A percentile compares a stretch with the other conserved stretches of the same genome.
These are phyloP conservation scores for Vesta saturnalis DNA, from an alignment of 2,888 invertebrate species.

Conservation along the genomic window DNA sequence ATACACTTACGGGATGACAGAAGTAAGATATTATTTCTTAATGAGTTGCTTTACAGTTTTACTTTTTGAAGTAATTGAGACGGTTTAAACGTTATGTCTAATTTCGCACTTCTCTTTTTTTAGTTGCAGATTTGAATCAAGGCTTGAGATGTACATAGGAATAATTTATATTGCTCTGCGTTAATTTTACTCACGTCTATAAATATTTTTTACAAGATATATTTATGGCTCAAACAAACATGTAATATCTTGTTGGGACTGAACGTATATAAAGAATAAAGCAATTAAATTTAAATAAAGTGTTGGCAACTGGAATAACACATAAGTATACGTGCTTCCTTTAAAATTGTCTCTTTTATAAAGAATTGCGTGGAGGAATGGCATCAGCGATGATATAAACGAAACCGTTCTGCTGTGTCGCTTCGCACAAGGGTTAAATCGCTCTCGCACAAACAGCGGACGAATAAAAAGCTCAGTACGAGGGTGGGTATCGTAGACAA, in stretches of 20 bases:
- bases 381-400: slow-evolving; percentile 39
- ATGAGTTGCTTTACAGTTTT: slow-evolving; percentile 30
- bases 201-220: too few relatives aligned
- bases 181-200: too few relatives aligned
- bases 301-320: slow-evolving; percentile 37
- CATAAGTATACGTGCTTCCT: slow-evolving; percentile 36
- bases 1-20: slow-evolving; percentile 27
- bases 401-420: slow-evolving; percentile 41
- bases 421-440: slow-evolving; percentile 41
- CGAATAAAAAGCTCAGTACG: slow-evolving; percentile 40
- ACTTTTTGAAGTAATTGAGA: slow-evolving; percentile 11
- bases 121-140: neutral
- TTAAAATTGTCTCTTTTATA: slow-evolving; percentile 39
- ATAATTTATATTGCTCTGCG: too few relatives aligned
- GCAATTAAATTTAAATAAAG: slow-evolving; percentile 39
- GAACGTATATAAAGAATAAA: slow-evolving; percentile 14
- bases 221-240: neutral
- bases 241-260: neutral
- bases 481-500: slow-evolving; percentile 56
- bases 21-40: slow-evolving; percentile 17
- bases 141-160: too few relatives aligned
- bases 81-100: neutral
- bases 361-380: slow-evolving; percentile 38
- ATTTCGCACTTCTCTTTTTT: neutral
- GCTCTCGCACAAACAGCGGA: slow-evolving; percentile 41